These are phyloP conservation scores for Tipula vernalis DNA, from an alignment of 2,888 invertebrate genomes.

Conservation along the genomic window DNA sequence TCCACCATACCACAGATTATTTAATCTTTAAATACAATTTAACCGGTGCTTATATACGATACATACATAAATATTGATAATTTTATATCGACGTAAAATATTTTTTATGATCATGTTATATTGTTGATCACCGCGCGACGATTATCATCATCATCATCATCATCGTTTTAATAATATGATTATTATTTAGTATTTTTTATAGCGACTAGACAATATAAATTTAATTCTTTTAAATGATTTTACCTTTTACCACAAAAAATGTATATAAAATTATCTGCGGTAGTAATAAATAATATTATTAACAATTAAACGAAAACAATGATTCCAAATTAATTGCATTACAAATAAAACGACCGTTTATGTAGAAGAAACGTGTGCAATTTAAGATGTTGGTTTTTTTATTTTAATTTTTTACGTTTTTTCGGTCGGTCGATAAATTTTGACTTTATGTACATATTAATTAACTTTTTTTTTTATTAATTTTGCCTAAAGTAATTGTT, in stretches of 20 bases:
- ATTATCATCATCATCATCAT: background rate
- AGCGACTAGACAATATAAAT: constrained; percentile 4
- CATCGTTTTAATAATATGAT: background rate
- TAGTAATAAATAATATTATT: background rate
- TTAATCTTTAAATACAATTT: background rate
- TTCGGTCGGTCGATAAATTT: background rate
- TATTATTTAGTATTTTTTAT: background rate
- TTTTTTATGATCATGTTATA: background rate
- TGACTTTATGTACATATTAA: background rate
- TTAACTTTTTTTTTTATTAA: background rate
- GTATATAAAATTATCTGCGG: background rate
- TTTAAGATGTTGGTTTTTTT: background rate
- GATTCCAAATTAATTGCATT: background rate
- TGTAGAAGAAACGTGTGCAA: background rate
- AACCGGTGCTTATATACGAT: background rate
- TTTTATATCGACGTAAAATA: background rate
- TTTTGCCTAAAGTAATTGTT: background rate
- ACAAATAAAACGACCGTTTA: background rate
- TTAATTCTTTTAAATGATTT: background rate
- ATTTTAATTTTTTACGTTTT: background rate
- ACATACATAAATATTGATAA: background rate
- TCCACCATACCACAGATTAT: background rate
- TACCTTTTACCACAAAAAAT: background rate
- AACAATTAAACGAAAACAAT: background rate
- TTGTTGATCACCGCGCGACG: background rate